These are phyloP conservation scores for Dromaius novaehollandiae DNA, from an alignment of 2,113 vertebrate species.

Conservation along the genomic window DNA sequence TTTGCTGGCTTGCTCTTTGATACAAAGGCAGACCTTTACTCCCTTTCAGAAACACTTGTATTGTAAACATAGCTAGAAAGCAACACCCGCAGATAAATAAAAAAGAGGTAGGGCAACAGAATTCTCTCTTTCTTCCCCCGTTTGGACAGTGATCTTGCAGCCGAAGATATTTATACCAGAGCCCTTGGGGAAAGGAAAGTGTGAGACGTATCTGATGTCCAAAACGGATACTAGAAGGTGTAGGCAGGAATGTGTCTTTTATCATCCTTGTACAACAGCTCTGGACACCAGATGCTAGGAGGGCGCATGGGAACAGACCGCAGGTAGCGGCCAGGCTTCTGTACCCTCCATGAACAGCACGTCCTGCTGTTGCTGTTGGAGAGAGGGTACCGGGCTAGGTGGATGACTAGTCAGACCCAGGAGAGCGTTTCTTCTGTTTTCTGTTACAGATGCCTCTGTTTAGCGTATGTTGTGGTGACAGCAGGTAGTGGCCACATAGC, in stretches of 20 bases:
- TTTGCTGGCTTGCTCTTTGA: neutral
- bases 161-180: neutral
- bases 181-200: neutral
- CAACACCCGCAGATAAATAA: neutral
- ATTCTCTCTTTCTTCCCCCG: neutral
- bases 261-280: neutral
- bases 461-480: neutral
- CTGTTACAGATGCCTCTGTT: neutral
- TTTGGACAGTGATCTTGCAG: neutral
- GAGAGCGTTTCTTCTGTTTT: neutral
- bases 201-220: neutral
- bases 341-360: neutral
- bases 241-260: neutral
- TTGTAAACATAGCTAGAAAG: neutral
- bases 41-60: fast-evolving
- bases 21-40: neutral
- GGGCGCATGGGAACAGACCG: neutral
- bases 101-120: neutral
- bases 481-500: neutral
- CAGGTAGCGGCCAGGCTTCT: neutral
- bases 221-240: neutral
- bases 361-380: neutral
- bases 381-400: too few relatives aligned
- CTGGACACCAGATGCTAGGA: neutral
- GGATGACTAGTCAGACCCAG: neutral